Evolutionary conservation across 2,888 invertebrate genomes (phyloP).

Genomic region (Hirtodrosophila trivittata): DNA sequence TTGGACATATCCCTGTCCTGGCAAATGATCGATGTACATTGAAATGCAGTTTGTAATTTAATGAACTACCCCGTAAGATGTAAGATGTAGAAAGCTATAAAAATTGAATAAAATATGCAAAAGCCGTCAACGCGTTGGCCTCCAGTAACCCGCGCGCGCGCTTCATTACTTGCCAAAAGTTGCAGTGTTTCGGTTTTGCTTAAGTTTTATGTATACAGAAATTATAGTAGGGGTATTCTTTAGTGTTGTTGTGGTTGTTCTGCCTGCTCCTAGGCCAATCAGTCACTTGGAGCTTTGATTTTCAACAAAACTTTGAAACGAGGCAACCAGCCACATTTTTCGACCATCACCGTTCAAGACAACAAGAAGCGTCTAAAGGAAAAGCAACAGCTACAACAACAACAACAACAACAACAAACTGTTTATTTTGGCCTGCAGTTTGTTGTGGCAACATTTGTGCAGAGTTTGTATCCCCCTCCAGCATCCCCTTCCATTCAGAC

Average conservation of each 20-base stretch:
- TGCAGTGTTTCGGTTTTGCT: background rate
- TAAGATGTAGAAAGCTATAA: background rate
- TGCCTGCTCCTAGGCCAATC: conserved; percentile 28
- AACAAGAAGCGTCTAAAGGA: conserved; percentile 8
- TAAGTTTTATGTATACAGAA: conserved; percentile 11
- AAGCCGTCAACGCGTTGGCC: conserved; percentile 42
- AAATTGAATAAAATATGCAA: conserved; percentile 46
- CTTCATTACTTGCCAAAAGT: conserved; percentile 6
- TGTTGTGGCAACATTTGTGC: conserved; percentile 39
- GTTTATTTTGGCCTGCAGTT: conserved; percentile 32
- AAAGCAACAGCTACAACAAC: conserved; percentile 7
- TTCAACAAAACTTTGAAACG: conserved; percentile 25
- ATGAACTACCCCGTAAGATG: conserved; percentile 20
- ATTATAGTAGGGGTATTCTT: conserved; percentile 18
- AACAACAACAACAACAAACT: conserved; percentile 7
- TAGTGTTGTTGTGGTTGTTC: conserved; percentile 4
- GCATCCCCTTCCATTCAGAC: background rate
- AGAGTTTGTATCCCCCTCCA: conserved; percentile 1
- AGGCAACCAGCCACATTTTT: conserved; percentile 1
- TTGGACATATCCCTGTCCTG: conserved; percentile 3
- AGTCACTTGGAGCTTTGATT: conserved; percentile 35
- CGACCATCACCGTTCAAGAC: too few relatives aligned
- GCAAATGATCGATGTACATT: conserved; percentile 35
- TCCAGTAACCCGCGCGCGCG: background rate
- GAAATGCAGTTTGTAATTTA: conserved; percentile 38